Percentiles rank a stretch among this genome's conserved stretches.
Evolutionary conservation across 2,113 vertebrate species (phyloP).

Genomic region (Pollachius pollachius): DNA sequence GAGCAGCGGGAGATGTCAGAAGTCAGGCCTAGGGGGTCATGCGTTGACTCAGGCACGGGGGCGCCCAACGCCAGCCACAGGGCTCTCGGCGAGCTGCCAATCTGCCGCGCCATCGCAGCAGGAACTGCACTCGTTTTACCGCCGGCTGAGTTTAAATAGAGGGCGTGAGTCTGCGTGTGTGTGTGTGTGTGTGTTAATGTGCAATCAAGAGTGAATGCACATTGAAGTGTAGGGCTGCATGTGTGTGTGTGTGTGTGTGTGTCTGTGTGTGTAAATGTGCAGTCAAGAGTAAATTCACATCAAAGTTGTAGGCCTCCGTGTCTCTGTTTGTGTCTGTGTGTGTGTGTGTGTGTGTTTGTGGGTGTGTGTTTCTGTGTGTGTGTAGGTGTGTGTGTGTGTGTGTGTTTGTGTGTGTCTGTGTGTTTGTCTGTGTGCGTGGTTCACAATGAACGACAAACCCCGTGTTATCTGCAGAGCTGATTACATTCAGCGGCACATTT

Average conservation of each 20-base stretch:
- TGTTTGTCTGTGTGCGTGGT: slow-evolving; percentile 16
- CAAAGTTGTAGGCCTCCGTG: background rate
- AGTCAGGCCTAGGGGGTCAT: slow-evolving; percentile 38
- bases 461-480: slow-evolving; percentile 52
- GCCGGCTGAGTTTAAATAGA: slow-evolving; percentile 51
- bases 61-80: slow-evolving; percentile 50
- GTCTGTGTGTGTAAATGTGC: background rate
- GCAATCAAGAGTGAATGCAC: too few species aligned
- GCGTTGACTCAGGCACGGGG: slow-evolving; percentile 54
- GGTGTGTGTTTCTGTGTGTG: slow-evolving; percentile 15
- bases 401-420: background rate
- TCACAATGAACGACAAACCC: slow-evolving; percentile 50
- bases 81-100: slow-evolving; percentile 48
- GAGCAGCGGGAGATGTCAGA: too few species aligned
- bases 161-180: slow-evolving; percentile 29
- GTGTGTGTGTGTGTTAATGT: slow-evolving; percentile 11
- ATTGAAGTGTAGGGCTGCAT: slow-evolving; percentile 7
- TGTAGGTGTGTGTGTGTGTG: background rate
- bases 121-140: slow-evolving; percentile 42
- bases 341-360: background rate
- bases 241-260: slow-evolving; percentile 1
- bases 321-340: background rate
- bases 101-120: slow-evolving; percentile 35
- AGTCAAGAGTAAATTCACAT: too few species aligned
- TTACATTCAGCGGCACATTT: slow-evolving; percentile 57